Conservation (phyloP, 2,888 invertebrate genomes). For the Trissolcus brochymenae region DNA sequence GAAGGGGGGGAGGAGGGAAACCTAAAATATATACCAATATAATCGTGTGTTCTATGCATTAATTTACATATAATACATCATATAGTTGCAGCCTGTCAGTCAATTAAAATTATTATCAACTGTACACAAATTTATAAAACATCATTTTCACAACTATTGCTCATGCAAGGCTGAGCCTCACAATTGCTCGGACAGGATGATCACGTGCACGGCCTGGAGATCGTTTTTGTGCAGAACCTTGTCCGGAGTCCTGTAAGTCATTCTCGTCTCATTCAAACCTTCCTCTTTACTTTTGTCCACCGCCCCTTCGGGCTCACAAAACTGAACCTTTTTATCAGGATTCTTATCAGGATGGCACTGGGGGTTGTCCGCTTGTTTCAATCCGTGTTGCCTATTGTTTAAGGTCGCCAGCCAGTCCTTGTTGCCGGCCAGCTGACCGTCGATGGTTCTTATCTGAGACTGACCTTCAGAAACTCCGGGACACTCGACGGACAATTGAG, state of each 20-base stretch:
- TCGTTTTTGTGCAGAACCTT: conserved; percentile 71
- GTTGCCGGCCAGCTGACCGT: conserved; percentile 2
- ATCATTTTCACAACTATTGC: conserved; percentile 53
- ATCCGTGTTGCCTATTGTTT: not conserved
- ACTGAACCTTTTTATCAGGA: not conserved
- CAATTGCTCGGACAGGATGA: conserved; percentile 75
- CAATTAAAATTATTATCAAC: conserved; percentile 54
- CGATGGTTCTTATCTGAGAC: not conserved
- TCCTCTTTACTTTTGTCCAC: conserved; percentile 50
- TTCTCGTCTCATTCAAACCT: conserved; percentile 65
- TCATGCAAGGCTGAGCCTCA: conserved; percentile 63
- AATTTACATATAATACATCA: conserved; percentile 58
- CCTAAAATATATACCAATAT: too few relatives aligned
- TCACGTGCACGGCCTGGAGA: conserved; percentile 73
- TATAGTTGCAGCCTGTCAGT: conserved; percentile 40
- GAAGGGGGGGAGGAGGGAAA: too few relatives aligned
- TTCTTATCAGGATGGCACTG: conserved; percentile 45
- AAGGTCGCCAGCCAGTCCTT: not conserved
- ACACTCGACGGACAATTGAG: conserved; percentile 49
- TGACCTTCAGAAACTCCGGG: conserved; percentile 54
- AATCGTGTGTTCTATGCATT: conserved; percentile 3
- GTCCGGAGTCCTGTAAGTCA: conserved; percentile 65
- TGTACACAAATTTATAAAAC: conserved; percentile 55
- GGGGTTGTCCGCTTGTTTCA: conserved; percentile 45
- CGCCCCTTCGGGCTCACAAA: not conserved